These are phyloP conservation scores for Coregonus clupeaformis DNA, from an alignment of 2,113 vertebrate genomes.

Conservation along the genomic window DNA sequence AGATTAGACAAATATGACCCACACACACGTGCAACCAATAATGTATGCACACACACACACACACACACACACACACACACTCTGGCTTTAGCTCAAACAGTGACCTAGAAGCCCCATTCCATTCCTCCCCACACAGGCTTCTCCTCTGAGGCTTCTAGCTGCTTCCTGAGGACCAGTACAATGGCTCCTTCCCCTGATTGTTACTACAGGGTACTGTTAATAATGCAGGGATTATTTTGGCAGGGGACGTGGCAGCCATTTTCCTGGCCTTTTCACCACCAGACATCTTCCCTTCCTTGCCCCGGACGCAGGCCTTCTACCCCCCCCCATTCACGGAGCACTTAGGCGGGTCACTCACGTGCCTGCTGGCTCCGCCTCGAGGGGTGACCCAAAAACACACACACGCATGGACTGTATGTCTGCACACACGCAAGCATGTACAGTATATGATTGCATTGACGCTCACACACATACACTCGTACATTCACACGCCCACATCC, in stretches of 20 bases:
- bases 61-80: too few species aligned
- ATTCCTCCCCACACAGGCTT: slow-evolving; percentile 45
- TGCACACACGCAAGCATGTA: neutral
- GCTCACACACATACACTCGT: neutral
- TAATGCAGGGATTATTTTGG: slow-evolving; percentile 61
- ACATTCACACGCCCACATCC: neutral
- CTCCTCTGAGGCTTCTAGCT: slow-evolving; percentile 50
- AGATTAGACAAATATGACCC: neutral
- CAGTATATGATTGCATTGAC: too few species aligned
- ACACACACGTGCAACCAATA: slow-evolving; percentile 1
- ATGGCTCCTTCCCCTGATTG: slow-evolving; percentile 76
- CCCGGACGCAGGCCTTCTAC: slow-evolving; percentile 57
- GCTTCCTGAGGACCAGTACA: slow-evolving; percentile 66
- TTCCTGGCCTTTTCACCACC: slow-evolving; percentile 65
- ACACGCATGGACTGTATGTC: neutral
- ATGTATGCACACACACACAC: neutral
- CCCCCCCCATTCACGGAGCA: slow-evolving; percentile 27
- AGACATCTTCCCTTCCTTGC: slow-evolving; percentile 64
- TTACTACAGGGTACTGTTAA: slow-evolving; percentile 41
- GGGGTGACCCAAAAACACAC: neutral
- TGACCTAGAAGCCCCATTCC: slow-evolving; percentile 48
- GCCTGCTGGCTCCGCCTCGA: slow-evolving; percentile 9
- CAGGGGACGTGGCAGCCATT: slow-evolving; percentile 57
- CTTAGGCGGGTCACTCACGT: slow-evolving; percentile 46
- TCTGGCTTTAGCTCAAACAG: too few species aligned